Percentiles rank a stretch among this genome's conserved stretches.
Evolutionary conservation across 2,888 invertebrate genomes (phyloP).

Genomic region (Plebejus melissa): DNA sequence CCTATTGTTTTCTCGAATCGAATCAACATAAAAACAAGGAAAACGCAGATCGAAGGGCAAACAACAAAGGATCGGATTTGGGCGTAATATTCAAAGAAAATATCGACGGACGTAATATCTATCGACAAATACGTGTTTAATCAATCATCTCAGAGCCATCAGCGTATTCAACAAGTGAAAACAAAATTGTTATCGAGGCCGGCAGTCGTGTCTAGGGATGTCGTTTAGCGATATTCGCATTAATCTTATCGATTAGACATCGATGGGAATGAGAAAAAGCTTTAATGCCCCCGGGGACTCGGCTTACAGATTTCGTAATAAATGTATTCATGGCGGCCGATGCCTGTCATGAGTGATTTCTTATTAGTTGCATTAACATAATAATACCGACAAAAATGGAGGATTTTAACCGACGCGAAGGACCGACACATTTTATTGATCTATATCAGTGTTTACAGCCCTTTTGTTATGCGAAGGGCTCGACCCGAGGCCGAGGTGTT

Average conservation of each 20-base stretch:
- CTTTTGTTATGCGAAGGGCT: not conserved
- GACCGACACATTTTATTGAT: not conserved
- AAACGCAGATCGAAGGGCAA: not conserved
- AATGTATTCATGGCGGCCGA: not conserved
- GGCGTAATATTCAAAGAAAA: conserved; percentile 30
- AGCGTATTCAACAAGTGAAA: conserved; percentile 77
- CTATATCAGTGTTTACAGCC: not conserved
- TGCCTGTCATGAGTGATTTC: not conserved
- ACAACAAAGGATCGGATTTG: conserved; percentile 27
- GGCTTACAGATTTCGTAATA: conserved; percentile 3
- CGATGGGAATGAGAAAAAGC: conserved; percentile 20
- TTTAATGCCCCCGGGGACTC: conserved; percentile 11
- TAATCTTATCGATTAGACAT: conserved; percentile 25
- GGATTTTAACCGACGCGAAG: not conserved
- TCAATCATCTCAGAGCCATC: conserved; percentile 73
- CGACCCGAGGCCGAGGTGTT: conserved; percentile 7
- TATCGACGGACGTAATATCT: conserved; percentile 31
- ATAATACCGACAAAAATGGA: not conserved
- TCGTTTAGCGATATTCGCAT: conserved; percentile 20
- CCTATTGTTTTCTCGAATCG: not conserved
- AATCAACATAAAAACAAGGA: conserved; percentile 24
- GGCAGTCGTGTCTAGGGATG: conserved; percentile 34
- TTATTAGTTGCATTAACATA: not conserved
- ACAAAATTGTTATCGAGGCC: conserved; percentile 70
- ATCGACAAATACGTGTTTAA: conserved; percentile 46